These are phyloP conservation scores for Apteryx mantelli DNA, from an alignment of 2,113 vertebrate genomes.

Conservation along the genomic window DNA sequence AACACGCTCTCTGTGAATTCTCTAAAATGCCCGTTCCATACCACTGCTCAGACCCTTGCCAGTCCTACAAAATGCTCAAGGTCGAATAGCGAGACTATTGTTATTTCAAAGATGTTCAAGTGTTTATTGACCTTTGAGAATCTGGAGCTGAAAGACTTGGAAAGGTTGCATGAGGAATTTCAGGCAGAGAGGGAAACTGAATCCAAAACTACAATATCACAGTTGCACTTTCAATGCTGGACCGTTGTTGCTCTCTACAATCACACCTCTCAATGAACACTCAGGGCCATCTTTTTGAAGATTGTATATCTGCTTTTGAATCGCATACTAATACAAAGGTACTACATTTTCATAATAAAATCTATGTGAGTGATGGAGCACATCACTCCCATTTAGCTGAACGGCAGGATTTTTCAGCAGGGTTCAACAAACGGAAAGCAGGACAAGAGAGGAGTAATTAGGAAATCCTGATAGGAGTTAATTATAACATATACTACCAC, in stretches of 20 bases:
- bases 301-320: neutral
- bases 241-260: rapidly evolving
- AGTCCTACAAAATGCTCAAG: neutral
- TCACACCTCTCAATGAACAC: neutral
- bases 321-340: neutral
- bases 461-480: constrained; percentile 15
- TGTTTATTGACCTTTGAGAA: neutral
- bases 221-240: neutral
- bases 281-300: neutral
- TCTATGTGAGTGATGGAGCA: neutral
- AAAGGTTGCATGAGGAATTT: neutral
- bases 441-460: neutral
- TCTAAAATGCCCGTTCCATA: neutral
- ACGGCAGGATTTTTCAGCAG: neutral
- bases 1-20: neutral
- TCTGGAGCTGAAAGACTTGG: neutral
- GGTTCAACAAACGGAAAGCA: neutral
- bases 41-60: neutral
- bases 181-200: neutral
- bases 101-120: neutral
- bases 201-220: neutral
- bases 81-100: neutral
- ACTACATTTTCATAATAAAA: neutral
- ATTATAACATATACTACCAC: neutral
- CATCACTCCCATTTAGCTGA: neutral